phyloP scores from a whole-genome alignment of 2,797 vertebrate species.

The Simalia tracyae region DNA sequence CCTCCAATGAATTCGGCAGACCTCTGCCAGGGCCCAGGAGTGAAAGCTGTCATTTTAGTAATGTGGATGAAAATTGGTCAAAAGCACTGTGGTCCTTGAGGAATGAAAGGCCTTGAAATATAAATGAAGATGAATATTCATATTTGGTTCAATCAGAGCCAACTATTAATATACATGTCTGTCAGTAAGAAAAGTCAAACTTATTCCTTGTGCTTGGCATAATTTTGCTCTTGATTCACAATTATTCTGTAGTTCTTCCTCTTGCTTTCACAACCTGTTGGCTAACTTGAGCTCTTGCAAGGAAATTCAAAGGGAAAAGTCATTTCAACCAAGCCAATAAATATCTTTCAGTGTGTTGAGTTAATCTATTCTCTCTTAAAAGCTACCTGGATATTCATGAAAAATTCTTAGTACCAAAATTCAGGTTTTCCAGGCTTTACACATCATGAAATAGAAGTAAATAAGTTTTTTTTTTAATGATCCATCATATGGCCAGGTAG shows the following conservation, averaged over 20 bases:
- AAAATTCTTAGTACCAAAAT: slow-evolving; percentile 11
- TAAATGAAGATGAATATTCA: slow-evolving; percentile 99
- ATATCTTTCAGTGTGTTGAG: slow-evolving; percentile 5
- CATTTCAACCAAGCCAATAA: slow-evolving; percentile 39
- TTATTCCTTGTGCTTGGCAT: slow-evolving; percentile 81
- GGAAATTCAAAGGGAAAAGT: slow-evolving; percentile 32
- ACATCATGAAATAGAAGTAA: slow-evolving; percentile 24
- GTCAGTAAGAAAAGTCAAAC: slow-evolving; percentile 85
- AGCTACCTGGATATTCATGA: slow-evolving; percentile 58
- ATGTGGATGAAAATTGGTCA: slow-evolving; percentile 95
- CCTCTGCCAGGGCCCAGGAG: slow-evolving; percentile 98
- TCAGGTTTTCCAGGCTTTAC: slow-evolving; percentile 18
- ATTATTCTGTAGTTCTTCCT: slow-evolving; percentile 85
- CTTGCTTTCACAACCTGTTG: slow-evolving; percentile 50
- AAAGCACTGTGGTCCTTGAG: slow-evolving; percentile 86
- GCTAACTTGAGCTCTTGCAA: slow-evolving; percentile 35
- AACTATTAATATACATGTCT: slow-evolving; percentile 99
- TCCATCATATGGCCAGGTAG: background rate
- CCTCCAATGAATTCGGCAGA: slow-evolving; percentile 92
- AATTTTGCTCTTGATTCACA: slow-evolving; percentile 88
- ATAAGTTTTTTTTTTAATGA: background rate
- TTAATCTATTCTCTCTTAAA: slow-evolving; percentile 38
- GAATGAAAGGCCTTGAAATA: slow-evolving; percentile 98
- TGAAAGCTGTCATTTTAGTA: slow-evolving; percentile 97
- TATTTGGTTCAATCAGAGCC: slow-evolving; percentile 95